These are phyloP conservation scores for Eledone cirrhosa DNA, from an alignment of 2,888 invertebrate genomes.

Conservation along the genomic window DNA sequence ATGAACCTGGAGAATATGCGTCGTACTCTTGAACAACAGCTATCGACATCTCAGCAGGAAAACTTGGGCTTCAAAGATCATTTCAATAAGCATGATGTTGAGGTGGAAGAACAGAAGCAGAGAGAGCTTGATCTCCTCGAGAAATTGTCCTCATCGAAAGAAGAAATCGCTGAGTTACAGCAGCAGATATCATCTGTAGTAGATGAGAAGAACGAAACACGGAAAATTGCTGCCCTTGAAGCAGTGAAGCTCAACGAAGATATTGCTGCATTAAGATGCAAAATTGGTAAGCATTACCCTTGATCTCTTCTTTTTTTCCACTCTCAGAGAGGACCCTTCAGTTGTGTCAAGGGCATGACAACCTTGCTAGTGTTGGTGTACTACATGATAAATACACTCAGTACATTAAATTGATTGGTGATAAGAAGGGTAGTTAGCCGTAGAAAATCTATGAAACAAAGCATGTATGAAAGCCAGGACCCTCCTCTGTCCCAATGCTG, in stretches of 20 bases:
- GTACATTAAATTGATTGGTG: no score
- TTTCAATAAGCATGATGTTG: neutral
- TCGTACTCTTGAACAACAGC: neutral
- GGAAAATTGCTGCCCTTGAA: constrained; percentile 25
- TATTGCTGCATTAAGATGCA: neutral
- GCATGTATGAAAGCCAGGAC: no score
- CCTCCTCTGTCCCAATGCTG: no score
- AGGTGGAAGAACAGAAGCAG: neutral
- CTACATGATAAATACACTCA: no score
- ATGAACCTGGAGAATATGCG: constrained; percentile 10
- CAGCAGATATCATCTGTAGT: neutral
- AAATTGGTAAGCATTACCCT: neutral
- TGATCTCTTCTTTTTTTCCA: neutral
- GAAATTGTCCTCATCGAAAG: neutral
- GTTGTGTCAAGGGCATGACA: no score
- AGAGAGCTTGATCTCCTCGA: neutral
- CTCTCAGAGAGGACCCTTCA: neutral
- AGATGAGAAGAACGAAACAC: constrained; percentile 2
- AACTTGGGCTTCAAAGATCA: neutral
- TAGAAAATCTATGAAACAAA: no score
- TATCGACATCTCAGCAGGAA: neutral
- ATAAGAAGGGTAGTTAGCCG: no score
- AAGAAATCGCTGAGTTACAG: neutral
- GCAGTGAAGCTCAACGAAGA: neutral
- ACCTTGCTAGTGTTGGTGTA: no score